Evolutionary conservation across 2,797 vertebrate genomes (phyloP).

Genomic region (Pampus argenteus): DNA sequence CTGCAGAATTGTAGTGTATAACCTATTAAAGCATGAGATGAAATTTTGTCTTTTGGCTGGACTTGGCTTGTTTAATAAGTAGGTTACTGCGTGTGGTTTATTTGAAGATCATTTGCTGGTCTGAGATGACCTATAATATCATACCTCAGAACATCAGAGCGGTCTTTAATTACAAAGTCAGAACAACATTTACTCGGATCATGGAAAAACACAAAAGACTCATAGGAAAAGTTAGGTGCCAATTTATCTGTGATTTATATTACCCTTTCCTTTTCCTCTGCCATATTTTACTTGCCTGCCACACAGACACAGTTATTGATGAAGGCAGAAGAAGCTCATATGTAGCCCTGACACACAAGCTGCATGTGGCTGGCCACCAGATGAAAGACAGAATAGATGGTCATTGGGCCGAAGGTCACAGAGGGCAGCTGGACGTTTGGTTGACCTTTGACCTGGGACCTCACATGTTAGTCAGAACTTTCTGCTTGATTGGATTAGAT

Average conservation of each 20-base stretch:
- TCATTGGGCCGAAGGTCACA: slow-evolving; percentile 68
- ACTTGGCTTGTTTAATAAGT: slow-evolving; percentile 76
- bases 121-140: slow-evolving; percentile 71
- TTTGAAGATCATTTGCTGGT: slow-evolving; percentile 80
- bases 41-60: slow-evolving; percentile 74
- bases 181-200: slow-evolving; percentile 65
- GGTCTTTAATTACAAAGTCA: slow-evolving; percentile 79
- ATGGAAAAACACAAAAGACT: slow-evolving; percentile 67
- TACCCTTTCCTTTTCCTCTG: slow-evolving; percentile 41
- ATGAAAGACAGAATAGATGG: slow-evolving; percentile 75
- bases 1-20: slow-evolving; percentile 57
- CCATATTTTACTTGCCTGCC: slow-evolving; percentile 59
- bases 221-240: slow-evolving; percentile 58
- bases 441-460: slow-evolving; percentile 75
- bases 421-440: slow-evolving; percentile 80
- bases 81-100: slow-evolving; percentile 73
- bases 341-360: slow-evolving; percentile 46
- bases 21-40: slow-evolving; percentile 77
- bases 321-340: slow-evolving; percentile 49
- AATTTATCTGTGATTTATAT: slow-evolving; percentile 71
- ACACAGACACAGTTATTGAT: slow-evolving; percentile 51
- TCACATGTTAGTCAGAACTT: slow-evolving; percentile 66
- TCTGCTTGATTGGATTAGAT: slow-evolving; percentile 71
- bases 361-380: slow-evolving; percentile 53
- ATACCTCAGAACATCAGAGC: slow-evolving; percentile 70